Conservation (phyloP, 1,140 invertebrate genomes). For the Nebria ingens region DNA sequence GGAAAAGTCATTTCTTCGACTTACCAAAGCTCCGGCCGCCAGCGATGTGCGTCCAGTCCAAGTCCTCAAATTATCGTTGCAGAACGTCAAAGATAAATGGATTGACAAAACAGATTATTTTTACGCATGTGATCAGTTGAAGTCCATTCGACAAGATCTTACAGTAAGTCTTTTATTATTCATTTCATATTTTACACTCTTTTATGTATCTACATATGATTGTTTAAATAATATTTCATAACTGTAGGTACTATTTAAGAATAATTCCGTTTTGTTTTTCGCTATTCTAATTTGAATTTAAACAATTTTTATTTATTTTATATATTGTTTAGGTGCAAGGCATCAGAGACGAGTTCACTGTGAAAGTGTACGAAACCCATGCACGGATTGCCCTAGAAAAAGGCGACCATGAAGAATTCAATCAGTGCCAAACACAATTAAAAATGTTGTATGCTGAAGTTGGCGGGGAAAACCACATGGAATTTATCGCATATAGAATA, state of each 20-base stretch:
- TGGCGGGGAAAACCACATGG: constrained; percentile 62
- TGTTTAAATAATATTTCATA: constrained; percentile 4
- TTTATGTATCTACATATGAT: neutral
- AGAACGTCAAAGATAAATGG: constrained; percentile 87
- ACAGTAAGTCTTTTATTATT: constrained; percentile 57
- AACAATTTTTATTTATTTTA: neutral
- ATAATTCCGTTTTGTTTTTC: neutral
- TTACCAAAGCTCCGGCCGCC: constrained; percentile 91
- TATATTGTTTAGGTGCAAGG: constrained; percentile 70
- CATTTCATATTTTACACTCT: neutral
- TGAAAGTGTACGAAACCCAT: constrained; percentile 97
- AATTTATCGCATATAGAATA: constrained; percentile 93
- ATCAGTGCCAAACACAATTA: constrained; percentile 97
- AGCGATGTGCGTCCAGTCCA: constrained; percentile 80
- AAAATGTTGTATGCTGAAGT: constrained; percentile 80
- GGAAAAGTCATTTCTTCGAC: constrained; percentile 88
- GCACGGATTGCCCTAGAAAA: constrained; percentile 93
- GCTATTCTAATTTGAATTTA: neutral
- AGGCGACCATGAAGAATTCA: constrained; percentile 96
- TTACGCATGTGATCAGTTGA: constrained; percentile 96
- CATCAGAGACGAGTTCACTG: constrained; percentile 85
- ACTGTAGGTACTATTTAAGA: neutral
- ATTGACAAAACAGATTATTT: constrained; percentile 81
- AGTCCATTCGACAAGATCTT: constrained; percentile 96
- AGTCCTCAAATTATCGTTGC: constrained; percentile 74